Base-by-base conservation (phyloP, 1,140 invertebrate species). In the Bombus consobrinus region DNA sequence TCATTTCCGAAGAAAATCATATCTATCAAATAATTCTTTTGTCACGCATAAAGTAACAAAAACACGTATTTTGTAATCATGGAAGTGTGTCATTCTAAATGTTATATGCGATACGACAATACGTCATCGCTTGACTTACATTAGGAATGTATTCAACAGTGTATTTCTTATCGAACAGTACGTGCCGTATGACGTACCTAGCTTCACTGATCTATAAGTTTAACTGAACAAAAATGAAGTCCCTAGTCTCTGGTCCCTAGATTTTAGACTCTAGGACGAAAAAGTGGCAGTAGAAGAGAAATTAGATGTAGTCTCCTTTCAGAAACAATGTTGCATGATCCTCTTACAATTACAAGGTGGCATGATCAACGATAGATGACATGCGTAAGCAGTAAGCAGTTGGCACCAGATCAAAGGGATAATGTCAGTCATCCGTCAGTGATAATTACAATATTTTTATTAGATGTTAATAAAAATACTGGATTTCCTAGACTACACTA, bases 91-190 rank as follows among this genome's bases (percentile, higher is more conserved):
- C 72, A 34, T 22, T 43, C 72, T 74, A 47, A 15, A 43, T 74
- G 32, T 47, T 74, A 47, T n/a, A 47, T 22, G 10, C 9, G 41
- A 74, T 47, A 74, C 41, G 13, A 28, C n/a, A 34, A 74, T 74
- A 47, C 72, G 41, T 74, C 72, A 74, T 74, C 72, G 41, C 41
- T 47, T 53, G 47, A 53, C 47, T 53, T 47, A 47, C n/a, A 47
- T 74, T 74, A 74, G 39, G n/a, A 74, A 47, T 34, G 41, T n/a
- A 74, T 34, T 74, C 41, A 74, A 34, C 13, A 47, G 72, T 32
- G 41, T 74, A 47, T 74, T 74, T 47, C 43, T 41, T 47, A 47
- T 47, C 72, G 72, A 43, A 43, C 41, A 34, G n/a, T 74, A 47
- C 72, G 34, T 74, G 41, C 15, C 28, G 69, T 72, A 72, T 72